Percentiles rank a stretch among this genome's conserved stretches.
Conservation (phyloP, 2,888 invertebrate genomes). For the Polymixis flavicincta region DNA sequence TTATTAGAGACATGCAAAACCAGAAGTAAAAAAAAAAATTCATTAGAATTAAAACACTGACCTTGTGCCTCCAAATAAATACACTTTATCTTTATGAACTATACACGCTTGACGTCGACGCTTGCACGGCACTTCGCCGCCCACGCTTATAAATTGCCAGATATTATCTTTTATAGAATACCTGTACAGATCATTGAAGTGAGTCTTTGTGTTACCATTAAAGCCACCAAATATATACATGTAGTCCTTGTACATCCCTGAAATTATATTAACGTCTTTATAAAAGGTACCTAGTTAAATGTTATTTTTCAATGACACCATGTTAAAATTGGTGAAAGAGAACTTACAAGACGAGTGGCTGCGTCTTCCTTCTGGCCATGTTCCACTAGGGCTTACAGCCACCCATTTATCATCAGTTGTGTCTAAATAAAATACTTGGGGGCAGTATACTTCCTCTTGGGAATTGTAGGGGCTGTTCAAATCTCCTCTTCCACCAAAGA, state of each 20-base stretch:
- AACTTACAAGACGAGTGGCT: slow-evolving; percentile 98
- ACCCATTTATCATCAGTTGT: slow-evolving; percentile 93
- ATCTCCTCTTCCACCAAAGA: slow-evolving; percentile 97
- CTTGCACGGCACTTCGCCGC: slow-evolving; percentile 91
- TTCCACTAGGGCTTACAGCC: slow-evolving; percentile 90
- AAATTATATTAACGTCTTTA: slow-evolving; percentile 72
- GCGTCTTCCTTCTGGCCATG: slow-evolving; percentile 94
- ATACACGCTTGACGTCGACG: slow-evolving; percentile 95
- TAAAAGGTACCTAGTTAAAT: neutral
- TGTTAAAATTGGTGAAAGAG: neutral
- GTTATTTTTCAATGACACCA: neutral
- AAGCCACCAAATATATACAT: slow-evolving; percentile 98
- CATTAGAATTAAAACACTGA: slow-evolving; percentile 74
- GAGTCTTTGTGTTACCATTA: slow-evolving; percentile 93
- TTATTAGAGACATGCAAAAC: slow-evolving; percentile 34
- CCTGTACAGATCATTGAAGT: slow-evolving; percentile 96
- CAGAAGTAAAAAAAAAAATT: slow-evolving; percentile 40
- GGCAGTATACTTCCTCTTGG: slow-evolving; percentile 94
- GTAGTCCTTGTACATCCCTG: slow-evolving; percentile 94
- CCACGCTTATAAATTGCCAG: slow-evolving; percentile 91
- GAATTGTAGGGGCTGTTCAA: slow-evolving; percentile 88
- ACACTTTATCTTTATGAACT: slow-evolving; percentile 93
- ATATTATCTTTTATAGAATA: slow-evolving; percentile 91
- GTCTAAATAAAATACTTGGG: slow-evolving; percentile 94
- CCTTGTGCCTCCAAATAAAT: slow-evolving; percentile 98